Evolutionary conservation across 1,140 invertebrate species (phyloP).

Genomic region (Drosophila kanapiae): DNA sequence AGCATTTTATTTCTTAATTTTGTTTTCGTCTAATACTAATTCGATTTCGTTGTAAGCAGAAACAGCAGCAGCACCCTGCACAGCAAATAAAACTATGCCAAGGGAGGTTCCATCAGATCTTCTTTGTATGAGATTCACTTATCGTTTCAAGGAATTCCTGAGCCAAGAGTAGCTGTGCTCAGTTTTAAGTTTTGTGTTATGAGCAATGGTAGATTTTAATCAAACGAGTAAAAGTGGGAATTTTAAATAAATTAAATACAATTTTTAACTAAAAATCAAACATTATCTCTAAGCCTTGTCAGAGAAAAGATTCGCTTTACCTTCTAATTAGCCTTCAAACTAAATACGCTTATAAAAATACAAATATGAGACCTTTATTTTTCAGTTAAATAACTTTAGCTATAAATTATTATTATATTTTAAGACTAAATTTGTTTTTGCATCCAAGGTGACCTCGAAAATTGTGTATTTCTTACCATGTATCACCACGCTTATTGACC

Average conservation of each 20-base stretch:
- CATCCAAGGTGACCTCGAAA: background rate
- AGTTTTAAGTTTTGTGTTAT: background rate
- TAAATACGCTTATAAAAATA: no score
- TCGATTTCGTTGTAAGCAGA: slow-evolving; percentile 72
- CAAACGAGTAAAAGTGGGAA: no score
- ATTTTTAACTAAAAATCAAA: no score
- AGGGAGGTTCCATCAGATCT: background rate
- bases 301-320: no score
- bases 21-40: slow-evolving; percentile 78
- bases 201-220: background rate
- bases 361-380: no score
- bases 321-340: no score
- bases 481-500: slow-evolving; percentile 65
- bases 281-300: no score
- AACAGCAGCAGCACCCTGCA: slow-evolving; percentile 2
- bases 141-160: background rate
- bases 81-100: background rate
- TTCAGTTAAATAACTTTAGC: background rate
- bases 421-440: background rate
- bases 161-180: no score
- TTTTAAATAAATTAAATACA: no score
- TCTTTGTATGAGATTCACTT: no score
- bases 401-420: background rate
- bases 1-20: slow-evolving; percentile 80
- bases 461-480: slow-evolving; percentile 10